A percentile compares a stretch with the other conserved stretches of the same genome.
Conservation (phyloP, 2,113 vertebrate species). For the Ciconia maguari region DNA sequence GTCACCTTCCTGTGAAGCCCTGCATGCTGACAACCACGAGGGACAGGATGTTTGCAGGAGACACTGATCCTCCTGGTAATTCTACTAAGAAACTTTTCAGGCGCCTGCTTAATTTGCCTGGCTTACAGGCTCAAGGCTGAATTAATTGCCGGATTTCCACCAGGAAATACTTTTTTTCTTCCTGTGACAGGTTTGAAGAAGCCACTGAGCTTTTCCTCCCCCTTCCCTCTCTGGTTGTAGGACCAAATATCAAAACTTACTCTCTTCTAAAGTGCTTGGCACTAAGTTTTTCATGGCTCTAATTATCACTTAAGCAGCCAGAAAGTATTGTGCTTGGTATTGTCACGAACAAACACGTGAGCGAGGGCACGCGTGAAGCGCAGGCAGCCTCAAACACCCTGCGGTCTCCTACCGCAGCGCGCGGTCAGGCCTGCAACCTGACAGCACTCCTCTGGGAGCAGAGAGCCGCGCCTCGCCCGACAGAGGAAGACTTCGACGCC, state of each 20-base stretch:
- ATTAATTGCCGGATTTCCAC: background rate
- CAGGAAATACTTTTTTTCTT: background rate
- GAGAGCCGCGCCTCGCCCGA: rapidly evolving
- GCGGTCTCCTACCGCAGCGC: rapidly evolving
- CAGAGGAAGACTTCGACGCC: rapidly evolving
- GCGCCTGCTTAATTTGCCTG: background rate
- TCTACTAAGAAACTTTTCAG: background rate
- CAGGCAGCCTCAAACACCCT: rapidly evolving
- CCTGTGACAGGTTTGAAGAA: background rate
- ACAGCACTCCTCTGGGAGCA: rapidly evolving
- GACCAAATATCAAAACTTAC: rapidly evolving
- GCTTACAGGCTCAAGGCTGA: background rate
- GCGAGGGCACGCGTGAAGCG: rapidly evolving
- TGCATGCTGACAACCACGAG: rapidly evolving
- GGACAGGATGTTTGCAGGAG: background rate
- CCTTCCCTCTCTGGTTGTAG: background rate
- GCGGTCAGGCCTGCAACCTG: rapidly evolving
- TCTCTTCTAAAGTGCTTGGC: rapidly evolving
- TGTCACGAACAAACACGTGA: rapidly evolving
- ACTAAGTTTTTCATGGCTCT: rapidly evolving
- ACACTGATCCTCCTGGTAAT: background rate
- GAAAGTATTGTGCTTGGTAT: rapidly evolving
- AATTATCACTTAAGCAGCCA: rapidly evolving
- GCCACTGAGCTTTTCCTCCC: no score
- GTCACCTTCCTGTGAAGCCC: background rate